These are phyloP conservation scores for Osmerus mordax DNA, from an alignment of 2,113 vertebrate genomes.

Conservation along the genomic window DNA sequence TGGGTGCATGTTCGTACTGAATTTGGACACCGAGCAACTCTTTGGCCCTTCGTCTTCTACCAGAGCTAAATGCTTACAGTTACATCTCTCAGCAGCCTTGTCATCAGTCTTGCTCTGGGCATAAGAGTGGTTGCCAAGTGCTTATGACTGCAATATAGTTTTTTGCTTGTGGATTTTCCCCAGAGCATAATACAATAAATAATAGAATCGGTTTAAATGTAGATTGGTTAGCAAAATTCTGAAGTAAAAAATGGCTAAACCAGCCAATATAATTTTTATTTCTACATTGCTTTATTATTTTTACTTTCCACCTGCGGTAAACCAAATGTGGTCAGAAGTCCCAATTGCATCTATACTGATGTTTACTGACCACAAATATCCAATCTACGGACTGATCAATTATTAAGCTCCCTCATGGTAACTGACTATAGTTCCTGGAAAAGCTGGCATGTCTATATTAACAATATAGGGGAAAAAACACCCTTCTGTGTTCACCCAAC, in stretches of 20 bases:
- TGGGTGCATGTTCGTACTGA: too few species aligned
- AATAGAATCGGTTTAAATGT: too few species aligned
- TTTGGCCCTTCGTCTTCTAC: background rate
- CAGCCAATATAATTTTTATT: too few species aligned
- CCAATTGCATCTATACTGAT: constrained; percentile 30
- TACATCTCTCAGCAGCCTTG: background rate
- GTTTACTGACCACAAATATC: constrained; percentile 64
- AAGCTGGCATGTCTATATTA: background rate
- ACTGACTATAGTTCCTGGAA: background rate
- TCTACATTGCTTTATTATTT: too few species aligned
- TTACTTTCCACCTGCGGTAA: too few species aligned
- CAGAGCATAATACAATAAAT: too few species aligned
- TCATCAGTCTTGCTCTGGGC: background rate
- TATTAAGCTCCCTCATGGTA: constrained; percentile 64
- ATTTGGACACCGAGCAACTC: background rate
- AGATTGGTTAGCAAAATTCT: too few species aligned
- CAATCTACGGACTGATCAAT: constrained; percentile 70
- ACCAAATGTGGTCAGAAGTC: too few species aligned
- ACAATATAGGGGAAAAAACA: background rate
- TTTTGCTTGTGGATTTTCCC: too few species aligned
- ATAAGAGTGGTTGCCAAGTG: too few species aligned
- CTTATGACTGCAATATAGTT: too few species aligned
- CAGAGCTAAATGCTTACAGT: background rate
- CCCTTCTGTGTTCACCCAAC: background rate
- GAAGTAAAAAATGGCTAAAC: too few species aligned